Evolutionary conservation across 2,113 vertebrate species (phyloP).

Genomic region (Gallinago paraguaiae): DNA sequence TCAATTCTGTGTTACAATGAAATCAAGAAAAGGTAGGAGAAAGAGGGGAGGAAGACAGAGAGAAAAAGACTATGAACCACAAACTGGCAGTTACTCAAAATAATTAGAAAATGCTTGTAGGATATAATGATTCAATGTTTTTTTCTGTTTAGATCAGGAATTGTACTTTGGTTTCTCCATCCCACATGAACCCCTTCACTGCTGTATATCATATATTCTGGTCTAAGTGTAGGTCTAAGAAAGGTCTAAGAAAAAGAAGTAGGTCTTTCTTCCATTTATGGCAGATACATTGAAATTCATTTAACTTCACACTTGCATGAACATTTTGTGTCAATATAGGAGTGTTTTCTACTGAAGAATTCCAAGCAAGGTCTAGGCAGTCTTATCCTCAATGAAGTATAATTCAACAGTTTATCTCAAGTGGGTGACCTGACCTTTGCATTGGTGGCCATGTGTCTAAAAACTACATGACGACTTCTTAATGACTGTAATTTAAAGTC

Average conservation of each 20-base stretch:
- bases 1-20: background rate
- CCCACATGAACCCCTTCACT: background rate
- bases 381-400: background rate
- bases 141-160: conserved; percentile 20
- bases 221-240: background rate
- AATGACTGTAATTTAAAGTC: background rate
- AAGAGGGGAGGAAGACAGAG: background rate
- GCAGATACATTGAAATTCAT: background rate
- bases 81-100: conserved; percentile 11
- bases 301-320: background rate
- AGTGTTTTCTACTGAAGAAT: background rate
- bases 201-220: background rate
- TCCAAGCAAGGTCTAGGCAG: background rate
- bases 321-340: background rate
- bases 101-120: background rate
- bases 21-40: background rate
- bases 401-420: background rate
- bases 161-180: background rate
- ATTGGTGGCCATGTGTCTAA: background rate
- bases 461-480: background rate
- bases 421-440: background rate
- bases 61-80: background rate
- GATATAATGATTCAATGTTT: background rate
- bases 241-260: background rate
- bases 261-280: background rate